These are phyloP conservation scores for Sitophilus oryzae DNA, from an alignment of 1,140 invertebrate species.

Conservation along the genomic window DNA sequence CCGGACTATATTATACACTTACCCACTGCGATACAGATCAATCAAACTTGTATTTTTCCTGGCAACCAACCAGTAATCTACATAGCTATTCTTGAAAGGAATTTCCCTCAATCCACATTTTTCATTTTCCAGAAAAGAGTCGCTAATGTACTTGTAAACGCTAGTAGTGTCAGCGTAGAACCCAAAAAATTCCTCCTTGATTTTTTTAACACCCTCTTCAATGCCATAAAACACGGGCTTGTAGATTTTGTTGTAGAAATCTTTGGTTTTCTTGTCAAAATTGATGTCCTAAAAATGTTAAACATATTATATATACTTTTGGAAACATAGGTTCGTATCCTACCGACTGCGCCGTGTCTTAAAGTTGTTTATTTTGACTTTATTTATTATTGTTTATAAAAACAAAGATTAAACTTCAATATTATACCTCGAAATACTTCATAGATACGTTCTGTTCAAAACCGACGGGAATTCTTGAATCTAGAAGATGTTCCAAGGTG, in stretches of 20 bases:
- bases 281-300: slow-evolving; percentile 23
- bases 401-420: no score
- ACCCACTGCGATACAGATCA: slow-evolving; percentile 57
- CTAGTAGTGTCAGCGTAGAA: slow-evolving; percentile 54
- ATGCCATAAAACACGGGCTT: slow-evolving; percentile 49
- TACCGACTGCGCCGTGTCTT: background rate
- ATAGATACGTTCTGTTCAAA: slow-evolving; percentile 53
- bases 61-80: slow-evolving; percentile 9
- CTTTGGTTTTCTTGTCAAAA: slow-evolving; percentile 49
- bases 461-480: slow-evolving; percentile 53
- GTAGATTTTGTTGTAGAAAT: slow-evolving; percentile 51
- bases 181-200: slow-evolving; percentile 55
- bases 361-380: background rate
- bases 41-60: slow-evolving; percentile 51
- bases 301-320: no score
- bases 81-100: slow-evolving; percentile 5
- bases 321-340: no score
- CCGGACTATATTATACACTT: no score
- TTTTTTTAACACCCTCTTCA: slow-evolving; percentile 50
- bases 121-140: slow-evolving; percentile 56
- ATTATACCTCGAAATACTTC: slow-evolving; percentile 52
- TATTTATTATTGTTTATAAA: no score
- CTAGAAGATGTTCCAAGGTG: slow-evolving; percentile 42
- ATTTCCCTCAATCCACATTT: slow-evolving; percentile 47
- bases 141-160: slow-evolving; percentile 54